A percentile compares a stretch with the other conserved stretches of the same genome.
Evolutionary conservation across 2,888 invertebrate genomes (phyloP).

Genomic region (Zele albiditarsus): DNA sequence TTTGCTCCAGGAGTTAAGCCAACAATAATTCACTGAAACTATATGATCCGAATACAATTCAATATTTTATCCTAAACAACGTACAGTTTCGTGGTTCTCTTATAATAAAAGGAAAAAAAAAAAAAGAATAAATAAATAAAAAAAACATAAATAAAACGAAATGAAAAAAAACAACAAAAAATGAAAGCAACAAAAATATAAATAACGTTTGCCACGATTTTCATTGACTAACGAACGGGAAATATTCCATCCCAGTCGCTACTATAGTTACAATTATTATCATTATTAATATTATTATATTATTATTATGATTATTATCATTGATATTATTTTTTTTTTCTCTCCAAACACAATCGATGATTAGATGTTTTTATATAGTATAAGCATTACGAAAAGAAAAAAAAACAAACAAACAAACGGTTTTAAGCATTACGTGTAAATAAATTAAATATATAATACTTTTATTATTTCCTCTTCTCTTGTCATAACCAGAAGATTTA

Average conservation of each 20-base stretch:
- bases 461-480: neutral
- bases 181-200: slow-evolving; percentile 30
- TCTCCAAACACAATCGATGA: slow-evolving; percentile 24
- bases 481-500: neutral
- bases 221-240: slow-evolving; percentile 45
- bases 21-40: neutral
- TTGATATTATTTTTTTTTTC: slow-evolving; percentile 4
- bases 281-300: neutral
- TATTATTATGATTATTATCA: neutral
- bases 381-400: slow-evolving; percentile 46
- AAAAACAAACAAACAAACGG: slow-evolving; percentile 22
- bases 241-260: slow-evolving; percentile 34
- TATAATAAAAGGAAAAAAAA: slow-evolving; percentile 22
- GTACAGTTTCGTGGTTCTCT: slow-evolving; percentile 5
- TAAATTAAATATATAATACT: slow-evolving; percentile 6
- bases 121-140: slow-evolving; percentile 20
- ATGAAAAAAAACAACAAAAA: slow-evolving; percentile 27
- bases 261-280: slow-evolving; percentile 12
- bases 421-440: slow-evolving; percentile 34
- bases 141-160: too few species aligned
- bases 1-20: neutral
- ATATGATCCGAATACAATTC: neutral
- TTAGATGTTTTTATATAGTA: slow-evolving; percentile 27
- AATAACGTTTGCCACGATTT: slow-evolving; percentile 28
- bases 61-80: neutral